A percentile compares a stretch with the other conserved stretches of the same genome.
phyloP scores from a whole-genome alignment of 2,113 vertebrate genomes.

The Irena cyanogastra region DNA sequence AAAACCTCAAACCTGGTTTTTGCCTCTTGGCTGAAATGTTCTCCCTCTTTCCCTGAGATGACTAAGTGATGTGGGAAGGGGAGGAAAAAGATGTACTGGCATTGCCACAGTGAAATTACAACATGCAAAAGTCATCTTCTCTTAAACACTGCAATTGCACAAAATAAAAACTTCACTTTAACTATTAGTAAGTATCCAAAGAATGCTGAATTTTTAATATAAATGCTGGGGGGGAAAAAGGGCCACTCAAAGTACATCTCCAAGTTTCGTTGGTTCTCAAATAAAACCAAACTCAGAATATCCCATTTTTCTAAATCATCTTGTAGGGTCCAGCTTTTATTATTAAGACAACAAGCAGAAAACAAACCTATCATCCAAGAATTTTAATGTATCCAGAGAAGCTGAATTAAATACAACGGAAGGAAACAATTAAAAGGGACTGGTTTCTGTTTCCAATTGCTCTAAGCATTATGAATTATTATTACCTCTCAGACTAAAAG shows the following conservation, averaged over 20 bases:
- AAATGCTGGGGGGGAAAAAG: fast-evolving
- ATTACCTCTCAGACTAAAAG: conserved; percentile 20
- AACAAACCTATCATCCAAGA: conserved; percentile 42
- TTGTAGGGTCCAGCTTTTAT: conserved; percentile 19
- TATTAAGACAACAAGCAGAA: conserved; percentile 32
- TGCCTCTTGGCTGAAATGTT: background rate
- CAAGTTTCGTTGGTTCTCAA: background rate
- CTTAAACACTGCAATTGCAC: background rate
- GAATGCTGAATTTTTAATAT: background rate
- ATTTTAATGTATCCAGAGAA: conserved; percentile 42
- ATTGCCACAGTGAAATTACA: background rate
- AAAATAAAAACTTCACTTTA: background rate
- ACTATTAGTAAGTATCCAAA: background rate
- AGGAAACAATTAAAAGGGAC: conserved; percentile 67
- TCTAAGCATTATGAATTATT: conserved; percentile 38
- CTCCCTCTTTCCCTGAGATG: background rate
- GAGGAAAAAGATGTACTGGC: background rate
- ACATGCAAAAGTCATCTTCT: background rate
- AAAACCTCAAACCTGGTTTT: background rate
- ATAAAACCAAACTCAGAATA: background rate
- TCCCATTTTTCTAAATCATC: background rate
- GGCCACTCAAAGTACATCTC: background rate
- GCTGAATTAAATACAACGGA: conserved; percentile 55
- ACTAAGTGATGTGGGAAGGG: background rate
- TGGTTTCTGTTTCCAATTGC: conserved; percentile 53